A percentile compares a stretch with the other conserved stretches of the same genome.
phyloP scores from a whole-genome alignment of 2,888 invertebrate species.

The Drosophila longiperda region DNA sequence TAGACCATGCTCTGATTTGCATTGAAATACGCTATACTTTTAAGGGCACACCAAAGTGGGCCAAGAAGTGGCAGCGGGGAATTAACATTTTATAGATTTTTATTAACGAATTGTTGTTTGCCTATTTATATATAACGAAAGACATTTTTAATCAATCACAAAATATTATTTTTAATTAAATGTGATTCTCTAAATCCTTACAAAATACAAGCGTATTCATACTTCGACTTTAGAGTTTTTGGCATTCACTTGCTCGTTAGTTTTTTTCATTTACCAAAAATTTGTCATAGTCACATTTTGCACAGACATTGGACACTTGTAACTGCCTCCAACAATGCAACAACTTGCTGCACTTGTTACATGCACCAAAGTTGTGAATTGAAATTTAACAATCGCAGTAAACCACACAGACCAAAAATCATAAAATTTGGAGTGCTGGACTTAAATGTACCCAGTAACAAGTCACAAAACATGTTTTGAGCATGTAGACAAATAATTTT shows the following conservation, averaged over 20 bases:
- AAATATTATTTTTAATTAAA: too few species aligned
- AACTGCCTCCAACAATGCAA: constrained; percentile 66
- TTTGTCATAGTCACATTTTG: constrained; percentile 50
- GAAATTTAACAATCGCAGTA: constrained; percentile 64
- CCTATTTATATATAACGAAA: not conserved
- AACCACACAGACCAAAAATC: constrained; percentile 22
- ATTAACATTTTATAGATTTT: not conserved
- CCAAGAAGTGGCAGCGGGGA: not conserved
- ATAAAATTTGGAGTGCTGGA: not conserved
- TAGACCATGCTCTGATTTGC: constrained; percentile 43
- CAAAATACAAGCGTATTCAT: constrained; percentile 10
- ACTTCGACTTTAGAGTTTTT: not conserved
- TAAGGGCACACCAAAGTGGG: not conserved
- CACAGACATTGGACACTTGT: constrained; percentile 56
- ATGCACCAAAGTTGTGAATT: constrained; percentile 73
- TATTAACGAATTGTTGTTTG: not conserved
- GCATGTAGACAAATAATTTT: not conserved
- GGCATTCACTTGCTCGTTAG: constrained; percentile 13
- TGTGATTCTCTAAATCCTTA: not conserved
- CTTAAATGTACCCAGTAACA: constrained; percentile 12
- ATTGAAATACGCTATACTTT: constrained; percentile 36
- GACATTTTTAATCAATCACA: not conserved
- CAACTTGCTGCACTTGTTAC: constrained; percentile 73
- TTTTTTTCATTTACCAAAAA: constrained; percentile 33
- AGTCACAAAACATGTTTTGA: not conserved